A percentile compares a stretch with the other conserved stretches of the same genome.
These are phyloP conservation scores for Arctocebus calabarensis DNA, from an alignment of 2,797 vertebrate genomes.

Conservation along the genomic window DNA sequence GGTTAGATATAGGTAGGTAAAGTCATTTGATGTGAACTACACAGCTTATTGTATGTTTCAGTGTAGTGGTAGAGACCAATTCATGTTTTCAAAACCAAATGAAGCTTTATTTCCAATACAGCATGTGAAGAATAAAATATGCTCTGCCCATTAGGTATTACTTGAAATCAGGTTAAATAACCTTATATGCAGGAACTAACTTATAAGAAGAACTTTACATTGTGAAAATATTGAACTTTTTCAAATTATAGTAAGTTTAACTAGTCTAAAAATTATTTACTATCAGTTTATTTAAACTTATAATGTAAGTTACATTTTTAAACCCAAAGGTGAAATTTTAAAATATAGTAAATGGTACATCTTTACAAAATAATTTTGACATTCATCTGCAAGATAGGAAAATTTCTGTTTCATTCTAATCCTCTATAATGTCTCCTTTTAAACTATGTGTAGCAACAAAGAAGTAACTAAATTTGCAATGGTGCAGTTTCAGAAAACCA, in stretches of 20 bases:
- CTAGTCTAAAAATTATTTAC: background rate
- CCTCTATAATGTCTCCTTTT: background rate
- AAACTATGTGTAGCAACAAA: background rate
- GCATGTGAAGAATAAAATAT: background rate
- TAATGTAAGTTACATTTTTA: background rate
- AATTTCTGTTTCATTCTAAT: background rate
- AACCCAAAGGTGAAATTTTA: background rate
- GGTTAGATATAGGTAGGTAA: background rate
- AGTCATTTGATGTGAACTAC: background rate
- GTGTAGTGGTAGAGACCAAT: background rate
- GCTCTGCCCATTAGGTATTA: background rate
- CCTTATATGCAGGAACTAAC: too few species aligned
- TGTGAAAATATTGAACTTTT: background rate
- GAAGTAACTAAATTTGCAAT: slow-evolving; percentile 11
- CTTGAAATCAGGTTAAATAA: background rate
- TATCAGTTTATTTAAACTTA: background rate
- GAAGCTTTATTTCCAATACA: background rate
- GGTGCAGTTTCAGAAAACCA: slow-evolving; percentile 29
- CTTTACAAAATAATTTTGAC: background rate
- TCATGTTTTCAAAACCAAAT: background rate
- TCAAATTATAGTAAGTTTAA: background rate
- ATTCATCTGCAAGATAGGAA: background rate
- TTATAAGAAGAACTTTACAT: background rate
- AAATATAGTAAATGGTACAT: background rate
- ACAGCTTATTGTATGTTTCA: background rate